Evolutionary conservation across 2,797 vertebrate species (phyloP).

Genomic region (Coracias cyanogaster): DNA sequence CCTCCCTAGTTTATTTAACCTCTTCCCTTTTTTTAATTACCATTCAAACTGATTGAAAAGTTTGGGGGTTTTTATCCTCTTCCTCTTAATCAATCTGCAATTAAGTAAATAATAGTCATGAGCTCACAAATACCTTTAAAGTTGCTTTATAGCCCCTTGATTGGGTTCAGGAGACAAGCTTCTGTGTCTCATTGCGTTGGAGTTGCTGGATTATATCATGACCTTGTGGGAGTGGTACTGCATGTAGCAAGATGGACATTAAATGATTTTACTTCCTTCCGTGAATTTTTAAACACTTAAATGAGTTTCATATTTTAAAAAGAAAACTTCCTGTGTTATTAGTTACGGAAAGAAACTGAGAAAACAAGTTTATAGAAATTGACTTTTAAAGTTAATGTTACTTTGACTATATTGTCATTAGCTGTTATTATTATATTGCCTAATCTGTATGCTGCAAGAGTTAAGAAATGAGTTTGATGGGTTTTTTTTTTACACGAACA

Average conservation of each 20-base stretch:
- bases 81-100: background rate
- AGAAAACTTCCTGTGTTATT: background rate
- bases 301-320: background rate
- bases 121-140: constrained; percentile 2
- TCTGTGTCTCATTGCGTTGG: background rate
- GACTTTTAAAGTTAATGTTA: background rate
- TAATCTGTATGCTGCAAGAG: background rate
- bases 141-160: constrained; percentile 23
- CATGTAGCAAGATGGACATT: background rate
- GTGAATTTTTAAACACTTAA: background rate
- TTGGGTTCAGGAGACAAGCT: background rate
- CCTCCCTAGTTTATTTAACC: background rate
- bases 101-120: background rate
- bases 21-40: background rate
- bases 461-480: background rate
- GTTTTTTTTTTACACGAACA: accelerated
- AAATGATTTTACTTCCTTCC: background rate
- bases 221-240: background rate
- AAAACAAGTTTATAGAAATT: background rate
- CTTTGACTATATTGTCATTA: background rate
- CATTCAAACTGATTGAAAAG: background rate
- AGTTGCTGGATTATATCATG: background rate
- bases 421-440: background rate
- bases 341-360: background rate
- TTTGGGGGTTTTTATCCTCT: background rate